Base-by-base conservation (phyloP, 2,797 vertebrate species). In the Eutrigla gurnardus region DNA sequence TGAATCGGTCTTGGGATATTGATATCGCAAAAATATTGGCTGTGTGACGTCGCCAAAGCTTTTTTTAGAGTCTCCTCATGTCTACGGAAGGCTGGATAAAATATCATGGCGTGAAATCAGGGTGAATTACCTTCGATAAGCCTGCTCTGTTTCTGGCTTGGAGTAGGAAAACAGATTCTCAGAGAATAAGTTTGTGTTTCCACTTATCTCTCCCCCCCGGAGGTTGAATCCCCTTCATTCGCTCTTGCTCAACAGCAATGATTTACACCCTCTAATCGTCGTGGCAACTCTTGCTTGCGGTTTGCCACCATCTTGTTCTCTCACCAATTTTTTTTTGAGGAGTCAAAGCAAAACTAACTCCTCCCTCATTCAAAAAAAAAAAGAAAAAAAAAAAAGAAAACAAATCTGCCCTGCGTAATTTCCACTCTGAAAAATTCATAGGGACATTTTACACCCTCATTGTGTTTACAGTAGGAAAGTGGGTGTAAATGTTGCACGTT, bases 401-500 rank as follows among this genome's bases (percentile, higher is more conserved):
- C 49, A 70, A 70, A 57, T 78, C 65, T 66, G 33, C 63, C 54
- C 36, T n/a, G 46, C 15, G 61, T 78, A 25, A 76, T 85, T 88
- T 86, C 84, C 77, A 50, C 76, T 60, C 68, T 89, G 70, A 88
- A 88, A 86, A 53, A 87, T 86, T 89, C 62, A 87, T 80, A 35
- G 59, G 50, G 86, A 81, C 36, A 83, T 85, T 84, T 88, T 66
- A 87, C 85, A 86, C 82, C 83, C 63, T 80, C 35, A 17, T 58
- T 37, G 59, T 80, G 78, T 77, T 73, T 57, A 71, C 70, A 57
- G 55, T 69, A 73, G 37, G 60, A 77, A 80, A 73, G 75, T 53
- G 71, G 47, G 55, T 78, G 72, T 86, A 75, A 65, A 72, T 60
- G 73, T 61, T 54, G 46, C 45, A 0, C 9, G 10, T 46, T 59